Conservation (phyloP, 2,113 vertebrate genomes). For the Zeus faber region DNA sequence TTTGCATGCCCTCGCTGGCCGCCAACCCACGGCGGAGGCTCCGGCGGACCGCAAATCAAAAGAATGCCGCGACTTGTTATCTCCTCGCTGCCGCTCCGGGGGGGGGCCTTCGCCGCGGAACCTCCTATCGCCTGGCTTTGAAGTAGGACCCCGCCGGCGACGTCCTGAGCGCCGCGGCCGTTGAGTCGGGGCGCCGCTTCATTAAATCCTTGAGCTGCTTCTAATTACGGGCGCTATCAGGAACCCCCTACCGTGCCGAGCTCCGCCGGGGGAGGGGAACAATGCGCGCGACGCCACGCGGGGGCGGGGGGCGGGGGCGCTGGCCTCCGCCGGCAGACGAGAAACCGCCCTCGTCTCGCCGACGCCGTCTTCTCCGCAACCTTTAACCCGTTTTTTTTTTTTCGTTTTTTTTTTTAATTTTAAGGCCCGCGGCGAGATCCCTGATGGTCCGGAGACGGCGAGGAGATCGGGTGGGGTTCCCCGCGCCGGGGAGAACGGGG, state of each 20-base stretch:
- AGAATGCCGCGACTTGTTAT: slow-evolving; percentile 80
- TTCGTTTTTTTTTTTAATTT: too few relatives aligned
- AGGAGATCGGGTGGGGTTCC: too few relatives aligned
- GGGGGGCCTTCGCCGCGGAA: slow-evolving; percentile 67
- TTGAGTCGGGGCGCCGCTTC: slow-evolving; percentile 51
- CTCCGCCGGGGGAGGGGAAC: slow-evolving; percentile 49
- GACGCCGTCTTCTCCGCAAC: neutral
- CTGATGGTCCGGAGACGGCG: too few relatives aligned
- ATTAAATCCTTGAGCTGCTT: slow-evolving; percentile 71
- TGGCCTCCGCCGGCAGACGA: slow-evolving; percentile 7
- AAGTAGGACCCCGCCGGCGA: slow-evolving; percentile 79
- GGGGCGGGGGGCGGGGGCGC: slow-evolving; percentile 12
- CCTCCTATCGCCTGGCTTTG: slow-evolving; percentile 79
- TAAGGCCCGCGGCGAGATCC: too few relatives aligned
- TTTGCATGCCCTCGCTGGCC: slow-evolving; percentile 54
- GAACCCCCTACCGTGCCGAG: slow-evolving; percentile 34
- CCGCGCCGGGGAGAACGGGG: too few relatives aligned
- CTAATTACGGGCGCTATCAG: slow-evolving; percentile 63
- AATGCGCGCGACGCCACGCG: slow-evolving; percentile 52
- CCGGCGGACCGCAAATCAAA: slow-evolving; percentile 77
- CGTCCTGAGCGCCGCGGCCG: slow-evolving; percentile 62
- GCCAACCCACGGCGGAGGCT: slow-evolving; percentile 67
- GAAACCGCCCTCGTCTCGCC: slow-evolving; percentile 17
- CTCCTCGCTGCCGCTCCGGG: slow-evolving; percentile 73
- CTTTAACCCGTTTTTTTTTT: too few relatives aligned